phyloP scores from a whole-genome alignment of 2,797 vertebrate species.

The Acipenser ruthenus region DNA sequence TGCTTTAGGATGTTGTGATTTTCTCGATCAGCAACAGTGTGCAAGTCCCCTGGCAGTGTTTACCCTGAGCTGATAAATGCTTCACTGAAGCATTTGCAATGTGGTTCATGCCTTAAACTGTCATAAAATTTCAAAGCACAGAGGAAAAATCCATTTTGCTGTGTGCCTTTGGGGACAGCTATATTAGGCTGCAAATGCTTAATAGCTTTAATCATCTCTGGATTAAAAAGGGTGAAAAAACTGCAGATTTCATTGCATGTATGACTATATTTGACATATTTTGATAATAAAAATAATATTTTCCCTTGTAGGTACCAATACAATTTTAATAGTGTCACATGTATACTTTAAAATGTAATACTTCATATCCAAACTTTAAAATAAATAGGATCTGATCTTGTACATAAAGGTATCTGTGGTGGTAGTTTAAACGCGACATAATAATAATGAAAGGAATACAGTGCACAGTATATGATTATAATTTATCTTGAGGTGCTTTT shows the following conservation, averaged over 20 bases:
- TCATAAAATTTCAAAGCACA: slow-evolving; percentile 14
- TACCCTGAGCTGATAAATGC: slow-evolving; percentile 21
- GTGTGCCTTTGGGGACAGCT: slow-evolving; percentile 6
- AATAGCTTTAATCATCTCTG: not conserved
- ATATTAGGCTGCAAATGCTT: slow-evolving; percentile 10
- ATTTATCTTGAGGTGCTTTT: no score
- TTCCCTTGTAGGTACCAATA: slow-evolving; percentile 3
- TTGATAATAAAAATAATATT: slow-evolving; percentile 9
- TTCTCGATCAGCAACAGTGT: slow-evolving; percentile 5
- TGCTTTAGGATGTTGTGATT: slow-evolving; percentile 7
- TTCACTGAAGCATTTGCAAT: slow-evolving; percentile 12
- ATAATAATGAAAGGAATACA: no score
- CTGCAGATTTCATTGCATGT: no score
- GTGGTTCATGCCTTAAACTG: slow-evolving; percentile 16
- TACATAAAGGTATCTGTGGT: no score
- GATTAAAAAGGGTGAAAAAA: not conserved
- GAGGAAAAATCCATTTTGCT: slow-evolving; percentile 11
- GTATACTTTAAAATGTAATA: no score
- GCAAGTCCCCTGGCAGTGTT: slow-evolving; percentile 13
- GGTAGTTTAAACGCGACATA: no score
- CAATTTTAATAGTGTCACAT: no score
- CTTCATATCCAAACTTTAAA: no score
- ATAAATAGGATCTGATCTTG: no score
- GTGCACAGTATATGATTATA: no score
- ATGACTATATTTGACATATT: no score